Base-by-base conservation (phyloP, 2,888 invertebrate species). In the Drosophila heteroneura region DNA sequence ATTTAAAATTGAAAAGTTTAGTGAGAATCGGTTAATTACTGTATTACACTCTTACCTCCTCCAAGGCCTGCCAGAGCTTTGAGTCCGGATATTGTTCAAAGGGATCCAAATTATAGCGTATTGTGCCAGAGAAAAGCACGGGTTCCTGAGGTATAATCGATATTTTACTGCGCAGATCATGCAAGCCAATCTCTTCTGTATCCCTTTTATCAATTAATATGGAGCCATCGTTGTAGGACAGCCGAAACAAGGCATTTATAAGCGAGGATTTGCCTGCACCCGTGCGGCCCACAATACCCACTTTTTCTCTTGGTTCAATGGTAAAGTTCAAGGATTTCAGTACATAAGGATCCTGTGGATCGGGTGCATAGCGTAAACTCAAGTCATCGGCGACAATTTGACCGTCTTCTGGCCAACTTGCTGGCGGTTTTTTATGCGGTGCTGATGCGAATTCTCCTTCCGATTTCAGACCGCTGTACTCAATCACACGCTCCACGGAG, bases 91-190 rank as follows among this genome's bases (percentile, higher is more conserved):
- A 97, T 86, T 96, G 95, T 74, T 96, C 95, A 92, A 98, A 98
- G 3, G 98, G 98, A 94, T 98, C 98, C 71, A 98, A 94, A 93
- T 98, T 98, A 89, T 96, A 96, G 4, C 98, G 94, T 94, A 98
- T 94, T 5, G 97, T 96, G 47, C 98, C 98, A 0, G 97, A 96
- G 93, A 98, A 97, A 49, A 97, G 93, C 53, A 97, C 96, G 0
- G 97, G 97, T 91, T 97, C 97, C 93, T 97, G 96, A 0, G 97
- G 97, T 71, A 97, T 97, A 87, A 97, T 97, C 5, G 97, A 96
- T 70, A 97, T 95, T 90, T 95, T 96, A 26, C 96, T 95, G 56
- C 97, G 95, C 6, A 97, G 94, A 91, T 96, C 95, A 86, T 96
- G 96, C 32, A 97, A 94, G 0, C 97, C 97, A 72, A 99, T 93